Conservation (phyloP, 1,140 invertebrate genomes). For the Camponotus pennsylvanicus region DNA sequence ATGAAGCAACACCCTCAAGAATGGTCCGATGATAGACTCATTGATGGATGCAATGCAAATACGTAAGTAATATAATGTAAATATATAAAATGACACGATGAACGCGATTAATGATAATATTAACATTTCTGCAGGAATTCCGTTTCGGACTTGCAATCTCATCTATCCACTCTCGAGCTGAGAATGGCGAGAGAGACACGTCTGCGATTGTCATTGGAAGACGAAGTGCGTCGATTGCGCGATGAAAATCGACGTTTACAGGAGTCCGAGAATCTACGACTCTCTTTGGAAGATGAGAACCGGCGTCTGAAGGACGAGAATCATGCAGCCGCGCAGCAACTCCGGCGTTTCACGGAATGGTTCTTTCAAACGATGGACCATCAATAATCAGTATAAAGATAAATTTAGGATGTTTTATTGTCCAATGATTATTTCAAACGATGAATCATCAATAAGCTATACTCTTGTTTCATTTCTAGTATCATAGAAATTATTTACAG, state of each 20-base stretch:
- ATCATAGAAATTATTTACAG: slow-evolving; percentile 8
- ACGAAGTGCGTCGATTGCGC: slow-evolving; percentile 91
- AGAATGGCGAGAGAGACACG: slow-evolving; percentile 89
- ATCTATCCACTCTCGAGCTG: slow-evolving; percentile 89
- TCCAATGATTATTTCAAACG: not conserved
- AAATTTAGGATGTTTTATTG: slow-evolving; percentile 10
- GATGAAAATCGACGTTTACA: slow-evolving; percentile 95
- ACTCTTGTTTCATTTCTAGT: slow-evolving; percentile 29
- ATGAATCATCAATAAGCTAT: slow-evolving; percentile 23
- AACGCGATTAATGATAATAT: slow-evolving; percentile 29
- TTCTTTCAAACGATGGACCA: slow-evolving; percentile 95
- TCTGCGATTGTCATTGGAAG: slow-evolving; percentile 88
- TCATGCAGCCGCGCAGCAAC: slow-evolving; percentile 94
- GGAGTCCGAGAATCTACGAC: slow-evolving; percentile 90
- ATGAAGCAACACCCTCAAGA: slow-evolving; percentile 80
- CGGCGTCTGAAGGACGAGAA: slow-evolving; percentile 95
- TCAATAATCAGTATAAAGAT: slow-evolving; percentile 83
- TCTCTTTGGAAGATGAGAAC: slow-evolving; percentile 92
- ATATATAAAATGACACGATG: not conserved
- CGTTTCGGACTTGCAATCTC: slow-evolving; percentile 88
- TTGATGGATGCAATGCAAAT: slow-evolving; percentile 76
- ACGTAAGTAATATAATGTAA: slow-evolving; percentile 74
- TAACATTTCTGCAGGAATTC: slow-evolving; percentile 76
- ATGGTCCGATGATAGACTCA: slow-evolving; percentile 80
- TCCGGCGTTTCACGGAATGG: slow-evolving; percentile 97